Conservation (phyloP, 2,888 invertebrate genomes). For the Erebia palarica region DNA sequence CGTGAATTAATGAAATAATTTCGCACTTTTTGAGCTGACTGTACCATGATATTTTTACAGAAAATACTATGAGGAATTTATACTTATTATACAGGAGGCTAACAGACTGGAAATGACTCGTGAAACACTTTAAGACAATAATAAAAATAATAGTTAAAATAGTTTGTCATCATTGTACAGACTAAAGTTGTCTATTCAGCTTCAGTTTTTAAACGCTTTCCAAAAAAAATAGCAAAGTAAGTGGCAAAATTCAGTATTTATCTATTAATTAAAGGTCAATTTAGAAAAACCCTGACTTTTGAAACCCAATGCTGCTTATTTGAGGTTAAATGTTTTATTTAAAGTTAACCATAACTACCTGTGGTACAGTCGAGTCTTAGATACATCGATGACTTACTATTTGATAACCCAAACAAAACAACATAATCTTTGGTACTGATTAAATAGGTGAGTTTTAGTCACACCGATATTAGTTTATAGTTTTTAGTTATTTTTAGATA, state of each 20-base stretch:
- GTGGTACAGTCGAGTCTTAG: not conserved
- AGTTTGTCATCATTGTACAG: not conserved
- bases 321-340: too few species aligned
- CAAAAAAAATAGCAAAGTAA: too few species aligned
- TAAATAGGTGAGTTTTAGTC: not conserved
- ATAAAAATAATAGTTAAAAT: not conserved
- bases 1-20: not conserved
- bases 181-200: not conserved
- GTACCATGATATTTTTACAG: conserved; percentile 11
- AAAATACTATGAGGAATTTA: not conserved
- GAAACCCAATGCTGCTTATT: too few species aligned
- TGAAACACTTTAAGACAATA: not conserved
- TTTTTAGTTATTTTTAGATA: conserved; percentile 11
- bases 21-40: conserved; percentile 21
- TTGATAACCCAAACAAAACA: not conserved
- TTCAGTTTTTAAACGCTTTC: too few species aligned
- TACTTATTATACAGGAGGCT: not conserved
- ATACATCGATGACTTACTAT: conserved; percentile 6
- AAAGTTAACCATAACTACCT: too few species aligned
- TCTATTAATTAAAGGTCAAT: too few species aligned
- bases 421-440: conserved; percentile 8
- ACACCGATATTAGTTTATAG: conserved; percentile 3
- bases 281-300: too few species aligned
- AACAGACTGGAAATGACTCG: not conserved
- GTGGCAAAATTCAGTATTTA: too few species aligned